phyloP scores from a whole-genome alignment of 2,797 vertebrate genomes.

The Paramormyrops hopkinsi region DNA sequence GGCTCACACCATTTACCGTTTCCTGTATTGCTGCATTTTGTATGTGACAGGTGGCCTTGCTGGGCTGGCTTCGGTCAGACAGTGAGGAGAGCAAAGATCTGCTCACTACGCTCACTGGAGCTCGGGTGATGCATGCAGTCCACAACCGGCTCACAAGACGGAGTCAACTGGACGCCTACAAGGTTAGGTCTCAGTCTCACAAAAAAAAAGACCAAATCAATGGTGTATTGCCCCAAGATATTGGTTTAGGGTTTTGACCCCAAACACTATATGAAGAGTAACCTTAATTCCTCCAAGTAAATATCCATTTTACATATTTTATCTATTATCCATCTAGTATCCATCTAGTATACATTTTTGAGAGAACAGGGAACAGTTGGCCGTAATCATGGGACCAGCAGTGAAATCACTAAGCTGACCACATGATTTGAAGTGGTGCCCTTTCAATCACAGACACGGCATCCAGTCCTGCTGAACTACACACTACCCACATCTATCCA shows the following conservation, averaged over 20 bases:
- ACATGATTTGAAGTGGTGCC: background rate
- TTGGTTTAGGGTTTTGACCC: background rate
- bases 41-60: slow-evolving; percentile 51
- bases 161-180: slow-evolving; percentile 54
- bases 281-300: background rate
- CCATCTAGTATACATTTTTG: background rate
- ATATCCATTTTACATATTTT: background rate
- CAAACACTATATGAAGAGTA: background rate
- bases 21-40: background rate
- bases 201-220: background rate
- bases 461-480: background rate
- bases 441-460: background rate
- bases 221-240: background rate
- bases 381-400: background rate
- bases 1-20: background rate
- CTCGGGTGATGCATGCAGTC: slow-evolving; percentile 56
- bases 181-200: slow-evolving; percentile 36
- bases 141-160: slow-evolving; percentile 54
- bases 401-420: background rate
- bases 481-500: background rate
- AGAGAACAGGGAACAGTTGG: background rate
- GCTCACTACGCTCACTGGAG: slow-evolving; percentile 48
- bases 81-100: slow-evolving; percentile 42
- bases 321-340: background rate
- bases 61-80: slow-evolving; percentile 58